phyloP scores from a whole-genome alignment of 2,113 vertebrate species.

The Pollachius pollachius region DNA sequence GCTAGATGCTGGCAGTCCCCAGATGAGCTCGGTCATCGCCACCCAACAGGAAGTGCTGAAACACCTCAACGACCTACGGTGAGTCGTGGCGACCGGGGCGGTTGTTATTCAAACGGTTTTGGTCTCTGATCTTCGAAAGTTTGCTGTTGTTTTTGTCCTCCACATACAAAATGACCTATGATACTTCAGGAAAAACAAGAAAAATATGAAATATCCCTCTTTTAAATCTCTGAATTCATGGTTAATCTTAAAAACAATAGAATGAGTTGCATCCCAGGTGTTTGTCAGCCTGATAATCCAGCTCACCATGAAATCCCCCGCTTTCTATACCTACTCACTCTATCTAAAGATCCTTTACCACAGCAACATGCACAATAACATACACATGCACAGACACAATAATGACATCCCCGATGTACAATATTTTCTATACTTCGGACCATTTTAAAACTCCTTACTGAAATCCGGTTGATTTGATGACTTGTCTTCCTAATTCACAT shows the following conservation, averaged over 20 bases:
- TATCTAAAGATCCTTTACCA: neutral
- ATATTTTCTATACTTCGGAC: no score
- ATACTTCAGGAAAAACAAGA: slow-evolving; percentile 52
- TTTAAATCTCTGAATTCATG: slow-evolving; percentile 53
- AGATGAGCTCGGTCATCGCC: slow-evolving; percentile 76
- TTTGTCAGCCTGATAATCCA: slow-evolving; percentile 48
- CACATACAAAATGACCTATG: slow-evolving; percentile 13
- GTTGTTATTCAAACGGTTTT: neutral
- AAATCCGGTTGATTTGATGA: slow-evolving; percentile 1
- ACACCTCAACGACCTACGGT: slow-evolving; percentile 88
- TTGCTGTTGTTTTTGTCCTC: slow-evolving; percentile 36
- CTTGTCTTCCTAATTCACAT: no score
- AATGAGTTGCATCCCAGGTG: slow-evolving; percentile 50
- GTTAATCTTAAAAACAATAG: slow-evolving; percentile 54
- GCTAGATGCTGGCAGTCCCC: slow-evolving; percentile 71
- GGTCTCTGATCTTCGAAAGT: slow-evolving; percentile 13
- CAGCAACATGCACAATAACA: neutral
- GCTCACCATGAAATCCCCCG: slow-evolving; percentile 18
- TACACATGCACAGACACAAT: neutral
- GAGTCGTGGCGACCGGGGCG: slow-evolving; percentile 38
- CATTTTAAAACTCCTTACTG: neutral
- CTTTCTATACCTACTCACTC: neutral
- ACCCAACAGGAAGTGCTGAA: slow-evolving; percentile 87
- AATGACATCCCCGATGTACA: neutral
- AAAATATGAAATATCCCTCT: slow-evolving; percentile 31